Base-by-base conservation (phyloP, 1,140 invertebrate species). In the Eubasilissa regina region DNA sequence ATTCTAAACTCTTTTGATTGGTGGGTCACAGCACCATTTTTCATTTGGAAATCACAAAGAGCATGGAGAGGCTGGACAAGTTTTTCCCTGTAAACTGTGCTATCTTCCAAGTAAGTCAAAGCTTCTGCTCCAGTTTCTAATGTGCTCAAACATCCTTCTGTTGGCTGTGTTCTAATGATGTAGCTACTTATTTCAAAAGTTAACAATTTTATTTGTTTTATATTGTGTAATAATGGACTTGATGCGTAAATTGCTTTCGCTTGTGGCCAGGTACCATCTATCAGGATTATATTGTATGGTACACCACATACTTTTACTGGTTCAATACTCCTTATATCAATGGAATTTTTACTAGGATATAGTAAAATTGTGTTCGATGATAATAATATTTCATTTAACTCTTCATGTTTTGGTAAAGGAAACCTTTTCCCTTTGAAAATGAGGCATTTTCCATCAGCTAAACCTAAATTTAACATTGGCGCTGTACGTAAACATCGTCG, bases 231-330 rank as follows among this genome's bases (percentile, higher is more conserved):
- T 44, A 91, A 87, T n/a, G 92, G 90, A 86, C 93, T 94, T 56
- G 93, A 92, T 51, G 94, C 91, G 87, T 94, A 95, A 76, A 96
- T 95, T 13, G 93, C 93, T 89, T 96, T 97, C 11, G 97, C 96
- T 90, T 98, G 97, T 15, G 95, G 93, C 97, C 97, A 98, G 45
- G 97, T 98, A 43, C 97, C 97, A 92, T 98, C 97, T 81, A 98
- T 92, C 66, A 98, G 87, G 55, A 98, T 89, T 51, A 98, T 88
- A 87, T 96, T 97, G 84, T 95, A 97, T 84, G 85, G 87, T 80
- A 79, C 82, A 84, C 83, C 84, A 80, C 85, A 84, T 75, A 58
- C 84, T 83, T 84, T 84, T 58, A 89, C 83, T n/a, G 62, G 58
- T 72, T 86, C 85, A n/a, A 89, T 81, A 51, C 90, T 85, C 78